Percentiles rank a stretch among this genome's conserved stretches.
phyloP scores from a whole-genome alignment of 2,888 invertebrate genomes.

The Dryococelus australis region DNA sequence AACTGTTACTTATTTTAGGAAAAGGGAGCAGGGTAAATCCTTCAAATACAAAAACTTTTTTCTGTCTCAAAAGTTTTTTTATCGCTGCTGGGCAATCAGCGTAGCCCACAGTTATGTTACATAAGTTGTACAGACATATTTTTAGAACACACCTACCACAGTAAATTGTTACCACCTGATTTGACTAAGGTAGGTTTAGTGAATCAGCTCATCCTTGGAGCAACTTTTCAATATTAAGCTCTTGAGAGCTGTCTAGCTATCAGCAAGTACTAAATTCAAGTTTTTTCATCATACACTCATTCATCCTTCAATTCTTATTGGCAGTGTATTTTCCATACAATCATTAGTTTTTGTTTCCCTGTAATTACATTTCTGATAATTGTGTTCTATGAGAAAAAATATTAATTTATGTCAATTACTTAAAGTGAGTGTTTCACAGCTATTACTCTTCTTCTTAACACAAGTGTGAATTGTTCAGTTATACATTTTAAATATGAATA shows the following conservation, averaged over 20 bases:
- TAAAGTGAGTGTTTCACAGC: neutral
- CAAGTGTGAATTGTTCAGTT: neutral
- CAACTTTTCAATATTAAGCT: neutral
- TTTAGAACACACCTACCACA: neutral
- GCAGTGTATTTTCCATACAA: neutral
- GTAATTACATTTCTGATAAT: neutral
- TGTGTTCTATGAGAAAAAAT: neutral
- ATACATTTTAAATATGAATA: neutral
- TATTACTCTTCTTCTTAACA: neutral
- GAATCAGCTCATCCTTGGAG: neutral
- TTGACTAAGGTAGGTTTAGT: neutral
- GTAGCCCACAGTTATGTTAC: neutral
- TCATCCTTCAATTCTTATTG: slow-evolving; percentile 10
- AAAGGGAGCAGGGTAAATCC: too few species aligned
- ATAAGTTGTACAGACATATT: neutral
- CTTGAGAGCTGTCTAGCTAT: neutral
- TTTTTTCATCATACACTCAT: neutral
- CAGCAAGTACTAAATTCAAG: neutral
- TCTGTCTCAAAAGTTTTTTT: too few species aligned
- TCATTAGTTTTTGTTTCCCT: neutral
- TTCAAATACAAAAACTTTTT: too few species aligned
- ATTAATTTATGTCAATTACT: neutral
- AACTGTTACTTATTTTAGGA: too few species aligned
- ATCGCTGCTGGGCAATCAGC: too few species aligned
- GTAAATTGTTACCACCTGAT: neutral